Evolutionary conservation across 2,113 vertebrate species (phyloP).

Genomic region (Phalacrocorax aristotelis): DNA sequence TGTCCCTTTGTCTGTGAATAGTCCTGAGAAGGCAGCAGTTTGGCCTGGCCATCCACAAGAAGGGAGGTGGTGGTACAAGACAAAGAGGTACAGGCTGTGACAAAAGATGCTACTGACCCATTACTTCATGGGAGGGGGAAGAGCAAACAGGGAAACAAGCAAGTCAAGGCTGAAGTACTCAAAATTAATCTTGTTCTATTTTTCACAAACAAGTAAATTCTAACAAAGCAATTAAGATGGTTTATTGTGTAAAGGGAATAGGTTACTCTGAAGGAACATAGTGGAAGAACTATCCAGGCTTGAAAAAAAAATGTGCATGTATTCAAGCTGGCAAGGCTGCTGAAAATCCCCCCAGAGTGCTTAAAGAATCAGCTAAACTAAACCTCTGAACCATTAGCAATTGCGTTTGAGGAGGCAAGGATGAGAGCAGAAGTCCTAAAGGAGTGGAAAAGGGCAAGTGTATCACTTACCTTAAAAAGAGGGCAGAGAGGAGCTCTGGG

Average conservation of each 20-base stretch:
- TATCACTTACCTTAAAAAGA: neutral
- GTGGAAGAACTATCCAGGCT: neutral
- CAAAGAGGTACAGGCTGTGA: neutral
- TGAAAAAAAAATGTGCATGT: neutral
- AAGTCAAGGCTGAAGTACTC: neutral
- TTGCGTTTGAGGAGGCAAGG: neutral
- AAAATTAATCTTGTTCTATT: neutral
- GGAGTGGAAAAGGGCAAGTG: neutral
- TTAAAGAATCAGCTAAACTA: constrained; percentile 25
- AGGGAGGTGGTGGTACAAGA: neutral
- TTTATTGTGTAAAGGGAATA: neutral
- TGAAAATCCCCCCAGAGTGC: neutral
- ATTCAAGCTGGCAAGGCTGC: neutral
- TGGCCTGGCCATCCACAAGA: neutral
- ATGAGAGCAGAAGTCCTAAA: neutral
- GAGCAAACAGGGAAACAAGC: neutral
- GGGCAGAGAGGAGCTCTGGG: neutral
- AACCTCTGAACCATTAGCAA: constrained; percentile 4
- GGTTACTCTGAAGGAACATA: neutral
- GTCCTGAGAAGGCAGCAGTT: neutral
- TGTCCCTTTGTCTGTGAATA: neutral
- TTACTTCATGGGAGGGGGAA: neutral
- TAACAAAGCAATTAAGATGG: neutral
- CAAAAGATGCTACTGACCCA: neutral
- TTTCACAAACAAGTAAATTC: neutral